phyloP scores from a whole-genome alignment of 2,797 vertebrate species.

The Microctenopoma lineatum region DNA sequence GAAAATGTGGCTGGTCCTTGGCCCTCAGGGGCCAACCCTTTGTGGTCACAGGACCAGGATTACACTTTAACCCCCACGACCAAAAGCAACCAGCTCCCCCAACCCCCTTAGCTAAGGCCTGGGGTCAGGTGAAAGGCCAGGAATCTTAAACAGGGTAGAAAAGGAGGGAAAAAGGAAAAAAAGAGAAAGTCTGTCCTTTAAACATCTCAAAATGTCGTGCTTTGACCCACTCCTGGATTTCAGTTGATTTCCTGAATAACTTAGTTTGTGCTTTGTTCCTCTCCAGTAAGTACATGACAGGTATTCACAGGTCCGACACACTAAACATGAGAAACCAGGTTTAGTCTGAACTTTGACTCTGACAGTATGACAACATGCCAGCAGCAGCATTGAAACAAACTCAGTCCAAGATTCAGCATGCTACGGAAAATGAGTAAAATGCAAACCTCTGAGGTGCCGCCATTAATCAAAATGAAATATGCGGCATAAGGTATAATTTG shows the following conservation, averaged over 20 bases:
- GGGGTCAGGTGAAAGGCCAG: slow-evolving; percentile 86
- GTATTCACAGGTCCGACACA: slow-evolving; percentile 23
- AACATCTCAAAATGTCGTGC: slow-evolving; percentile 37
- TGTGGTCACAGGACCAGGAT: slow-evolving; percentile 87
- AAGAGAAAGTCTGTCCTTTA: slow-evolving; percentile 60
- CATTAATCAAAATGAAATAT: background rate
- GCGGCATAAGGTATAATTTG: background rate
- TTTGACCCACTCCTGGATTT: slow-evolving; percentile 44
- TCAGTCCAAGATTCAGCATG: background rate
- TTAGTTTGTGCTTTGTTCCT: slow-evolving; percentile 29
- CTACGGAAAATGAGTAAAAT: background rate
- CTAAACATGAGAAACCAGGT: background rate
- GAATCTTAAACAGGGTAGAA: slow-evolving; percentile 73
- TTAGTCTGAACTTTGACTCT: slow-evolving; percentile 13
- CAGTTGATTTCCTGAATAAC: slow-evolving; percentile 32
- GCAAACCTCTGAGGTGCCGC: background rate
- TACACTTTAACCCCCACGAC: slow-evolving; percentile 84
- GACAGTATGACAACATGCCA: background rate
- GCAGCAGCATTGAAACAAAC: slow-evolving; percentile 2
- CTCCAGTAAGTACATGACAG: slow-evolving; percentile 15
- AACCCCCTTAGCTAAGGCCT: slow-evolving; percentile 60
- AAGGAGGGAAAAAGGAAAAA: slow-evolving; percentile 30
- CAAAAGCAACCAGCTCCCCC: slow-evolving; percentile 33
- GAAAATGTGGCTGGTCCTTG: slow-evolving; percentile 83
- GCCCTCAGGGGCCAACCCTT: slow-evolving; percentile 82